Evolutionary conservation across 2,888 invertebrate genomes (phyloP).

Genomic region (Diabrotica balteata): DNA sequence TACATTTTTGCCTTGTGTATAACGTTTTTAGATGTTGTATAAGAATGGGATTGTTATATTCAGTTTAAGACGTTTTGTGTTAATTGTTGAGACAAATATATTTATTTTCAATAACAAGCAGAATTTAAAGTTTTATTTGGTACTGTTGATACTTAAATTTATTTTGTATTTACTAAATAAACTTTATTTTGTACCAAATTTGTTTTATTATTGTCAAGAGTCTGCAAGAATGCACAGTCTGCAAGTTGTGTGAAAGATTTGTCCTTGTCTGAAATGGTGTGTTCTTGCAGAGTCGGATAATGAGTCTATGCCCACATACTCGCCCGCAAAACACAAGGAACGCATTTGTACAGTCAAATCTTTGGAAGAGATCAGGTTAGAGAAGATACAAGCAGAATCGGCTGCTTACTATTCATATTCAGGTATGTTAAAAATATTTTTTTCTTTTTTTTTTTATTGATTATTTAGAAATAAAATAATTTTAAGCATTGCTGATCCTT

Average conservation of each 20-base stretch:
- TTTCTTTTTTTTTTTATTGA: no score
- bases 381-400: conserved; percentile 74
- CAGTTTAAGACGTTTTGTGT: conserved; percentile 32
- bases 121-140: conserved; percentile 26
- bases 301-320: conserved; percentile 72
- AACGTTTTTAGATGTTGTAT: conserved; percentile 31
- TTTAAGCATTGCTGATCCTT: no score
- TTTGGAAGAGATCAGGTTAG: conserved; percentile 73
- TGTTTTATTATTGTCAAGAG: conserved; percentile 38
- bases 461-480: no score
- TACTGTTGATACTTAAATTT: conserved; percentile 26
- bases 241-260: conserved; percentile 20
- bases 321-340: conserved; percentile 64
- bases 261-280: conserved; percentile 56
- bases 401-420: conserved; percentile 75
- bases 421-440: no score
- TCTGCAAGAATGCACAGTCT: conserved; percentile 60
- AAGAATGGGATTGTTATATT: conserved; percentile 35
- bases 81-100: conserved; percentile 39
- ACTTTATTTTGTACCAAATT: conserved; percentile 37
- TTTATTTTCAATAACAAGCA: conserved; percentile 41
- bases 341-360: conserved; percentile 66
- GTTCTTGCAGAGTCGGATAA: conserved; percentile 82
- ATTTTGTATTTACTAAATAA: conserved; percentile 32
- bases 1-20: conserved; percentile 45